phyloP scores from a whole-genome alignment of 2,113 vertebrate species.

The Proterorhinus semilunaris region DNA sequence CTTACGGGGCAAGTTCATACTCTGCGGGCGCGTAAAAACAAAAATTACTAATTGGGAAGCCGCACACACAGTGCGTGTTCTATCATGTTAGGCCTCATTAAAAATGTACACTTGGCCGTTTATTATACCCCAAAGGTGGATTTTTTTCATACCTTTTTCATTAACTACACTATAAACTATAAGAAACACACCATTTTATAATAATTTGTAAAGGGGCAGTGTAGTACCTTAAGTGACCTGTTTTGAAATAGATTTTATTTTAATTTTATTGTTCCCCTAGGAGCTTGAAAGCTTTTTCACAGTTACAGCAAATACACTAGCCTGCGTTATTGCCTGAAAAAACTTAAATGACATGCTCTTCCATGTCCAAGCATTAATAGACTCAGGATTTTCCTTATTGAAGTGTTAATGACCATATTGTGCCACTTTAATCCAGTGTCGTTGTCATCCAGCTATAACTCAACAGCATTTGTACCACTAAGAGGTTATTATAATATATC shows the following conservation, averaged over 20 bases:
- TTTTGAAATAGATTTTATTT: not conserved
- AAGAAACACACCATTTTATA: not conserved
- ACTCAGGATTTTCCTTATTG: not conserved
- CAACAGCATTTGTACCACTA: not conserved
- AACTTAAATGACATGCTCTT: not conserved
- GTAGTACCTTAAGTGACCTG: not conserved
- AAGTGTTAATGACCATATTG: not conserved
- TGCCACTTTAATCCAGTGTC: not conserved
- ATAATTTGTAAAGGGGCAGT: not conserved
- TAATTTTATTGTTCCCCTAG: not conserved
- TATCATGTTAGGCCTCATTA: not conserved
- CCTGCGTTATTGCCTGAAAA: not conserved
- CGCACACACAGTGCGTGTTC: slow-evolving; percentile 9
- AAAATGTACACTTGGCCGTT: not conserved
- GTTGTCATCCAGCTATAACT: slow-evolving; percentile 1
- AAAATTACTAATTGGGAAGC: not conserved
- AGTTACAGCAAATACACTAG: not conserved
- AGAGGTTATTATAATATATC: slow-evolving; percentile 4
- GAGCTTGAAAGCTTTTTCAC: not conserved
- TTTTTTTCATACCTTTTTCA: slow-evolving; percentile 5
- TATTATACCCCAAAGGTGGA: not conserved
- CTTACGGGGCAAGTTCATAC: not conserved
- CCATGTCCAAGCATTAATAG: not conserved
- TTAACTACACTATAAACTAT: not conserved
- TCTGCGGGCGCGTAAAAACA: slow-evolving; percentile 2